Evolutionary conservation across 2,888 invertebrate genomes (phyloP).

Genomic region (Thelaira solivaga): DNA sequence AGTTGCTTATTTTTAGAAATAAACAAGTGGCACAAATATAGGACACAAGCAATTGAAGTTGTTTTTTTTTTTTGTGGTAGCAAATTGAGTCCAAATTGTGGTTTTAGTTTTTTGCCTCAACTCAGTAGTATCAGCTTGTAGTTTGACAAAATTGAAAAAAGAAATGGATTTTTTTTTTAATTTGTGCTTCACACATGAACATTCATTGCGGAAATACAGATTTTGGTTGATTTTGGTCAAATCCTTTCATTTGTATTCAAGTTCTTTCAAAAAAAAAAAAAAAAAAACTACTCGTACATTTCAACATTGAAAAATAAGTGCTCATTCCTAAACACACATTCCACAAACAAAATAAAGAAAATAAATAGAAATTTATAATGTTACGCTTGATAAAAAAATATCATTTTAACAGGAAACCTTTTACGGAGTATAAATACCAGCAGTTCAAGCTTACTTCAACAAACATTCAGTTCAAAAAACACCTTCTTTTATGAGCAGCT

Average conservation of each 20-base stretch:
- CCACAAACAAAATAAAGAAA: too few relatives aligned
- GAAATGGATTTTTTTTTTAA: background rate
- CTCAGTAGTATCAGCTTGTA: too few relatives aligned
- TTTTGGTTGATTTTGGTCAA: background rate
- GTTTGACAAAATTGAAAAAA: background rate
- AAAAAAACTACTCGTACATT: too few relatives aligned
- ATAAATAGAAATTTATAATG: conserved; percentile 42
- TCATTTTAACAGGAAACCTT: conserved; percentile 37
- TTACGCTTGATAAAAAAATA: conserved; percentile 12
- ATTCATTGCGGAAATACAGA: background rate
- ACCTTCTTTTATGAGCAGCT: background rate
- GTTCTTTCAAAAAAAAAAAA: background rate
- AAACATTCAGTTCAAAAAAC: conserved; percentile 17
- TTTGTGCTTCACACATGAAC: background rate
- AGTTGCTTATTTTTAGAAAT: too few relatives aligned
- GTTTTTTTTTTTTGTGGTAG: too few relatives aligned
- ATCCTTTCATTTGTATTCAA: background rate
- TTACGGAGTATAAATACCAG: conserved; percentile 49
- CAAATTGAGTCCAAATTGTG: too few relatives aligned
- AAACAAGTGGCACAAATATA: too few relatives aligned
- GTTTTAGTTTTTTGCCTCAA: too few relatives aligned
- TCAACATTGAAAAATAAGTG: conserved; percentile 32
- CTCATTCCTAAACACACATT: conserved; percentile 45
- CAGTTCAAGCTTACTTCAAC: conserved; percentile 11
- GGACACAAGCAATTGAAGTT: too few relatives aligned